Base-by-base conservation (phyloP, 92 coral and sea anemone species). In the Palythoa heliodiscus region DNA sequence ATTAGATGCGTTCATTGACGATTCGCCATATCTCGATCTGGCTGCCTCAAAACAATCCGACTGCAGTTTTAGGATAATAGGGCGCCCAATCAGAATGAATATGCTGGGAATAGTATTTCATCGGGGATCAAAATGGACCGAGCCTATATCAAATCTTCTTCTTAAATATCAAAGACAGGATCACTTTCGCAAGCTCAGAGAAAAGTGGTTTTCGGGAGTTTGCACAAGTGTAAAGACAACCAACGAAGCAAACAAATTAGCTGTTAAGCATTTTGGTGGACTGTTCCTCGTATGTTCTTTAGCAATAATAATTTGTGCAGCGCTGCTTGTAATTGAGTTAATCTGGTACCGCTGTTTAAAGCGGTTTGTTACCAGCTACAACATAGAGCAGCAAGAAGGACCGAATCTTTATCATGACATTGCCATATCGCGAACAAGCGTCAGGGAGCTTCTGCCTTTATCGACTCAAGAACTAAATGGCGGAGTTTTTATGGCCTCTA, bases 11-110 rank as follows among this genome's bases (percentile, higher is more conserved):
- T 93, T 90, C 72, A 93, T 93, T 16, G 92, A 90, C 86, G 95
- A 93, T 38, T 93, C 95, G 35, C 95, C 95, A 55, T 93, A 90
- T 82, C 90, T 93, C 52, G 95, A 93, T 74, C 82, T 90, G 16
- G 78, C 91, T 57, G 95, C 93, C 14, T 87, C 93, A 71, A 90
- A 91, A 83, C 91, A 89, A 75, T 89, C 95, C 17, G 93, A 90
- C 71, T 93, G 95, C 48, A 70, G 90, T 2, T 90, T 93, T 47
- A 76, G 88, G 50, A 90, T 93, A 7, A 93, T 93, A 3, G 95
- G 95, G 12, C 87, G 74, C 4, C 88, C 95, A 43, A 93, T 93
- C 72, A 83, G 82, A 50, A 87, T 86, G 78, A 86, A 86, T 48
- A 83, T 88, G 3, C 88, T 88, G 47, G 95, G 92, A 8, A 72